Conservation (phyloP, 2,113 vertebrate genomes). For the Danionella cerebrum region DNA sequence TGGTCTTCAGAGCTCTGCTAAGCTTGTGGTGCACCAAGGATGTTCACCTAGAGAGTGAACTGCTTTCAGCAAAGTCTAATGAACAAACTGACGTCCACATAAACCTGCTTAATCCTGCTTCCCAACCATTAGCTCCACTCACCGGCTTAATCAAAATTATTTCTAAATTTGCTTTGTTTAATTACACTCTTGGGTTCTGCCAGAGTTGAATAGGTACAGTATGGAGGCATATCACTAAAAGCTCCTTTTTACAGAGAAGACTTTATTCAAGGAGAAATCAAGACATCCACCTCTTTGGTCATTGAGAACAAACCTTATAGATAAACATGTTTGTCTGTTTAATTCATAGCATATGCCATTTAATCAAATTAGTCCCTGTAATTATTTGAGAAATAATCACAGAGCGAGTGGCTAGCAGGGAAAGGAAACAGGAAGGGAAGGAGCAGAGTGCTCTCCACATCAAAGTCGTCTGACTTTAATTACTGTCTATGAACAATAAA, state of each 20-base stretch:
- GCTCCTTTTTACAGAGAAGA: slow-evolving; percentile 23
- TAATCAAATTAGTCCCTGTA: slow-evolving; percentile 7
- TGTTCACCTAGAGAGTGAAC: neutral
- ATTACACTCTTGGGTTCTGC: slow-evolving; percentile 36
- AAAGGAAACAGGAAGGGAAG: slow-evolving; percentile 13
- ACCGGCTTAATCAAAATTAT: slow-evolving; percentile 53
- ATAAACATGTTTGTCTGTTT: neutral
- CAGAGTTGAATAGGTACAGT: slow-evolving; percentile 25
- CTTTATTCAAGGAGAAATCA: neutral
- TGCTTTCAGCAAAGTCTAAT: slow-evolving; percentile 52
- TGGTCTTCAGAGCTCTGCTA: neutral
- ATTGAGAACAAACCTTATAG: neutral
- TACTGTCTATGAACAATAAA: slow-evolving; percentile 19
- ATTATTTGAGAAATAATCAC: neutral
- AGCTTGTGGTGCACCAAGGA: neutral
- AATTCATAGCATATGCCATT: neutral
- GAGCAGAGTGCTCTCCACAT: neutral
- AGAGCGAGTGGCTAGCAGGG: neutral
- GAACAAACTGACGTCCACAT: slow-evolving; percentile 50
- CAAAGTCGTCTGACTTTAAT: slow-evolving; percentile 10
- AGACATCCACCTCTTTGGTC: neutral
- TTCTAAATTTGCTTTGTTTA: slow-evolving; percentile 60
- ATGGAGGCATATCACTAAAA: neutral
- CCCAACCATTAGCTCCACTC: slow-evolving; percentile 51
- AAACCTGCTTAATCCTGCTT: slow-evolving; percentile 50